Conservation (phyloP, 2,888 invertebrate genomes). For the Andrena flavipes region DNA sequence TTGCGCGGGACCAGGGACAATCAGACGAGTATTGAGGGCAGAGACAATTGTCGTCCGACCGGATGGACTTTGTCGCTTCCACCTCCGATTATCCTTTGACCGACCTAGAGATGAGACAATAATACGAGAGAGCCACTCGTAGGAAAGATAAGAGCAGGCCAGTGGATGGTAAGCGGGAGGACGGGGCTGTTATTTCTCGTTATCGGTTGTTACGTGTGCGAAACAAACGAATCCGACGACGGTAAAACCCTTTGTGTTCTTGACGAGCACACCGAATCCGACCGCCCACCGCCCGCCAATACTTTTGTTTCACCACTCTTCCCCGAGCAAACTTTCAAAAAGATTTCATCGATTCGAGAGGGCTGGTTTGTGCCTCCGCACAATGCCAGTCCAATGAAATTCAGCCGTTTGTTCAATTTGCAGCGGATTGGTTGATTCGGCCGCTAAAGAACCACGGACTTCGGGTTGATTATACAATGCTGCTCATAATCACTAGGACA, state of each 20-base stretch:
- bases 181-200: constrained; percentile 75
- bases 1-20: constrained; percentile 59
- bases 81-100: constrained; percentile 80
- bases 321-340: constrained; percentile 47
- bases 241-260: constrained; percentile 67
- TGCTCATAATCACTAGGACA: too few species aligned
- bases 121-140: constrained; percentile 74
- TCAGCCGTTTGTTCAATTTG: constrained; percentile 15
- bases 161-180: constrained; percentile 53
- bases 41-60: constrained; percentile 76
- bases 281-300: constrained; percentile 32
- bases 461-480: not conserved
- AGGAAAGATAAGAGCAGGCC: constrained; percentile 61
- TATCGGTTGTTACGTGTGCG: constrained; percentile 75
- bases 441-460: not conserved
- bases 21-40: constrained; percentile 71
- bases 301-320: constrained; percentile 50
- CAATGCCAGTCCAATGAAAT: constrained; percentile 14
- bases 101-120: constrained; percentile 78
- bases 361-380: constrained; percentile 30
- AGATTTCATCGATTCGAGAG: constrained; percentile 47
- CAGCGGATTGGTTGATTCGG: not conserved
- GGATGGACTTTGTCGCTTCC: constrained; percentile 76
- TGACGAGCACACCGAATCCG: constrained; percentile 59
- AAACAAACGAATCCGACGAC: constrained; percentile 71